Evolutionary conservation across 2,888 invertebrate species (phyloP).

Genomic region (Drosophila kokeensis): DNA sequence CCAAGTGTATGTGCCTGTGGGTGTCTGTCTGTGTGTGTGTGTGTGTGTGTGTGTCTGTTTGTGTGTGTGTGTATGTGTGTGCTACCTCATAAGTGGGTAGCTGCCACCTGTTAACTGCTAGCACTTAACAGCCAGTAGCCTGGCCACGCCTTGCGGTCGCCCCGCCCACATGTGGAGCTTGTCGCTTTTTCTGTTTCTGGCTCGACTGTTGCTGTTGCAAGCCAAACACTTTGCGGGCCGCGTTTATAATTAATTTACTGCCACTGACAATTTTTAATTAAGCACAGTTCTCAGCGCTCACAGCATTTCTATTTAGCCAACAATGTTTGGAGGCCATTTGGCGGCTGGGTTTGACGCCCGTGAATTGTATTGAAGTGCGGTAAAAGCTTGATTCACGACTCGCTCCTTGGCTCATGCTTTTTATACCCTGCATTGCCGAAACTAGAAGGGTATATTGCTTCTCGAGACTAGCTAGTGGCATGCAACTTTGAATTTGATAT

Average conservation of each 20-base stretch:
- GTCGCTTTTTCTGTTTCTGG: neutral
- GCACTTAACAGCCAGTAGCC: neutral
- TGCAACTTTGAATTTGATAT: neutral
- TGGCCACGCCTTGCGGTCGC: constrained; percentile 35
- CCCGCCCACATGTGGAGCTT: constrained; percentile 52
- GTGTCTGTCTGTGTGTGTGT: neutral
- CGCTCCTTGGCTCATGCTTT: constrained; percentile 12
- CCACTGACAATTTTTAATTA: constrained; percentile 80
- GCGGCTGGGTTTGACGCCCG: constrained; percentile 6
- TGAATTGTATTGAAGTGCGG: constrained; percentile 25
- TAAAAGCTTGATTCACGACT: constrained; percentile 22
- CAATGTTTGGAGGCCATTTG: constrained; percentile 33
- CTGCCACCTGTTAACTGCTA: neutral
- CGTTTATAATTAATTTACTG: constrained; percentile 78
- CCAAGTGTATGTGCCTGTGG: neutral
- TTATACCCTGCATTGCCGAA: neutral
- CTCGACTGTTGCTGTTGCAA: constrained; percentile 46
- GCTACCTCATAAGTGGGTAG: neutral
- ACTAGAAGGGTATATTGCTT: neutral
- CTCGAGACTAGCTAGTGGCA: neutral
- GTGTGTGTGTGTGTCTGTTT: neutral
- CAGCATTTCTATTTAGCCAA: constrained; percentile 50
- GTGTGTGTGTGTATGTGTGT: neutral
- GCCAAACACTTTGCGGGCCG: constrained; percentile 75
- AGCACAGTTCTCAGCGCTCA: constrained; percentile 61